Conservation (phyloP, 2,888 invertebrate genomes). For the Leptura quadrifasciata region DNA sequence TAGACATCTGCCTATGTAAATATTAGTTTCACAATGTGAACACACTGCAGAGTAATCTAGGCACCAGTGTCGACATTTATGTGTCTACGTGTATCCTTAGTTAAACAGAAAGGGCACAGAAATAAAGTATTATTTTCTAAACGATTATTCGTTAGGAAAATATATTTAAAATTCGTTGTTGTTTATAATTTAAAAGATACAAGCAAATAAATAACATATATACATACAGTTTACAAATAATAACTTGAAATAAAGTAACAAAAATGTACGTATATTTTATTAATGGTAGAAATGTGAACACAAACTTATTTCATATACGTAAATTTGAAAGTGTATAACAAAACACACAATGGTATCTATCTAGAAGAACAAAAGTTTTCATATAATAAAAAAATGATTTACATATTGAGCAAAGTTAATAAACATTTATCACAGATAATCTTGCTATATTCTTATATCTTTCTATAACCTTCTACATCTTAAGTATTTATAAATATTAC, state of each 20-base stretch:
- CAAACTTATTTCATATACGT: too few species aligned
- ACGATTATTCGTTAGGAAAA: too few species aligned
- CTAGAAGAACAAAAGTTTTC: not conserved
- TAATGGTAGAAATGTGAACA: not conserved
- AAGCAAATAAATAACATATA: not conserved
- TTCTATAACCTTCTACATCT: slow-evolving; percentile 39
- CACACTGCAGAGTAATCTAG: too few species aligned
- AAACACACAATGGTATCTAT: not conserved
- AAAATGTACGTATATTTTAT: not conserved
- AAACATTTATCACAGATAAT: slow-evolving; percentile 54
- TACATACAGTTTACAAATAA: not conserved
- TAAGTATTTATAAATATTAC: slow-evolving; percentile 51
- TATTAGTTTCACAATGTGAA: too few species aligned
- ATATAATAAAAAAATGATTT: not conserved
- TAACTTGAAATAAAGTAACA: not conserved
- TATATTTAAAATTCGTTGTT: too few species aligned
- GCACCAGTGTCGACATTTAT: too few species aligned
- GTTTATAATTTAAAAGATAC: not conserved
- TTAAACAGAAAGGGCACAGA: too few species aligned
- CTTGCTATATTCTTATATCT: too few species aligned
- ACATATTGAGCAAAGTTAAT: slow-evolving; percentile 16
- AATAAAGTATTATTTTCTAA: too few species aligned
- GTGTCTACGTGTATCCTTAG: too few species aligned
- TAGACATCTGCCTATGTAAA: too few species aligned
- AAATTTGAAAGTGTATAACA: too few species aligned